These are phyloP conservation scores for Lutjanus erythropterus DNA, from an alignment of 2,113 vertebrate genomes.

Conservation along the genomic window DNA sequence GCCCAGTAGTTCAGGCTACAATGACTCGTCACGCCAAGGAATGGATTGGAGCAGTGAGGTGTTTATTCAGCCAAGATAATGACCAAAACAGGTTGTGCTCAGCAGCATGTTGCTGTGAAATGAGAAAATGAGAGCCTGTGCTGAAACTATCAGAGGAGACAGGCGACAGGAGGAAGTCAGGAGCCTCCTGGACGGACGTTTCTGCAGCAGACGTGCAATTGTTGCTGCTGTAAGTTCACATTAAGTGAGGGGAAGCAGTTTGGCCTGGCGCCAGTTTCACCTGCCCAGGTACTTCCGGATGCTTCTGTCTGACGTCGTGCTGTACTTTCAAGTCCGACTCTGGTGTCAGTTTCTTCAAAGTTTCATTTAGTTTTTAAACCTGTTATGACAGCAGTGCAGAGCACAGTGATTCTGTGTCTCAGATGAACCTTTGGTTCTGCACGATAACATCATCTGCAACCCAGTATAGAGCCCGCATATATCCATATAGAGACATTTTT, in stretches of 20 bases:
- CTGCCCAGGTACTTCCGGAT: conserved; percentile 14
- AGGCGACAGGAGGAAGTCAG: conserved; percentile 1
- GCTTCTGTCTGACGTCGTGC: neutral
- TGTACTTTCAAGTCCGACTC: neutral
- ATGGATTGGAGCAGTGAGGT: neutral
- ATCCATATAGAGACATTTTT: neutral
- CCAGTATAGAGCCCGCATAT: neutral
- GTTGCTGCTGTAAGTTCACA: conserved; percentile 24
- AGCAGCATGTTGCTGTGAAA: neutral
- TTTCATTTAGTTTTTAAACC: neutral
- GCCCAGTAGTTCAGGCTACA: conserved; percentile 8
- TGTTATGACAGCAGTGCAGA: neutral
- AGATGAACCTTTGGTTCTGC: neutral
- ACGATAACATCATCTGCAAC: neutral
- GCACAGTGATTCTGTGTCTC: neutral
- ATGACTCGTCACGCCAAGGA: conserved; percentile 19
- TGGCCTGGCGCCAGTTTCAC: conserved; percentile 45
- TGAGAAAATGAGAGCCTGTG: neutral
- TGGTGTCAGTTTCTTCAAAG: neutral
- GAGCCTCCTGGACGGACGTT: neutral
- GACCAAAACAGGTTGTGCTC: neutral
- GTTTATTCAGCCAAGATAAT: conserved; percentile 3
- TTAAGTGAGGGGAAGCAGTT: conserved; percentile 22
- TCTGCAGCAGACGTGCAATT: conserved; percentile 31
- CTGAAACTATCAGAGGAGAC: neutral